These are phyloP conservation scores for Setophaga kirtlandii DNA, from an alignment of 2,113 vertebrate species.

Conservation along the genomic window DNA sequence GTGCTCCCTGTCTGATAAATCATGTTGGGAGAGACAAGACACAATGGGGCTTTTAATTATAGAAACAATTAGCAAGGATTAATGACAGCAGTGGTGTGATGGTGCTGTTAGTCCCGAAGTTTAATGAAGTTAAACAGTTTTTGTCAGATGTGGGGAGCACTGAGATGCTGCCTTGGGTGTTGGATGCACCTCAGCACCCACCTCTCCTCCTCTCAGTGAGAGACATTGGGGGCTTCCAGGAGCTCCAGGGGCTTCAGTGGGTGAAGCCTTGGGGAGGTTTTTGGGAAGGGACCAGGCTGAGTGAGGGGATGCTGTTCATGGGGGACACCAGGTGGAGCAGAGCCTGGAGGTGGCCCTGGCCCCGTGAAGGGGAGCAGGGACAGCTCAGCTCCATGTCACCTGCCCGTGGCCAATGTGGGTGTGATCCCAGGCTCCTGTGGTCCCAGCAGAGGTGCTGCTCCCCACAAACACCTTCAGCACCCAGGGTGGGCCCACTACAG, in stretches of 20 bases:
- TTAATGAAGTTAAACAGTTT: background rate
- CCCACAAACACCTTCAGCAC: background rate
- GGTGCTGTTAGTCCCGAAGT: background rate
- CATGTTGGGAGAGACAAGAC: slow-evolving; percentile 21
- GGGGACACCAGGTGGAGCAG: background rate
- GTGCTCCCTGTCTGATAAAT: slow-evolving; percentile 19
- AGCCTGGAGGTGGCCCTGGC: background rate
- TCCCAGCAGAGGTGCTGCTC: background rate
- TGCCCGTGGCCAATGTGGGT: accelerated
- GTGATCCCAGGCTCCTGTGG: background rate
- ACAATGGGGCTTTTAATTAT: slow-evolving; percentile 65
- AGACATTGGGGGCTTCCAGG: background rate
- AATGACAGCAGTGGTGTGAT: background rate
- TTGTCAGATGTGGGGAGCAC: background rate
- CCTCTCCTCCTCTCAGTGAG: background rate
- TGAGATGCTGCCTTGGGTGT: background rate
- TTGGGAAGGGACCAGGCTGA: background rate
- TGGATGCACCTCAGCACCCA: background rate
- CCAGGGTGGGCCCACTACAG: accelerated
- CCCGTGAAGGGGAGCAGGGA: background rate
- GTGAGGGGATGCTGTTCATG: accelerated
- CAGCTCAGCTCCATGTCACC: background rate
- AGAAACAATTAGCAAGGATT: slow-evolving; percentile 51
- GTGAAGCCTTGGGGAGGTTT: background rate
- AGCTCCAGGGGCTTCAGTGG: background rate